phyloP scores from a whole-genome alignment of 2,113 vertebrate species.

The Pygoscelis adeliae region DNA sequence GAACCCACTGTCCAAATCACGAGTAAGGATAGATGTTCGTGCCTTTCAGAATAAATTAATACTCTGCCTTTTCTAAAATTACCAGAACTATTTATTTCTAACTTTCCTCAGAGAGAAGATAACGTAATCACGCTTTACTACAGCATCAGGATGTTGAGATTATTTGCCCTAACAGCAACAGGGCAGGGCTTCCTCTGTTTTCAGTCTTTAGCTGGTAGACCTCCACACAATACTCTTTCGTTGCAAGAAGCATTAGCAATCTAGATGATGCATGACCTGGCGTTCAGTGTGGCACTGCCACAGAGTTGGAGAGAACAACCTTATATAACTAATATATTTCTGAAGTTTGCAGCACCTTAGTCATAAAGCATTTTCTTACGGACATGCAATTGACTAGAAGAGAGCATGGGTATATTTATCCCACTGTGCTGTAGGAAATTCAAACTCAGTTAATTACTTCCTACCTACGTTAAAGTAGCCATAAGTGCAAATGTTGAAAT shows the following conservation, averaged over 20 bases:
- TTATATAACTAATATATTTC: neutral
- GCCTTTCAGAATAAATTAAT: neutral
- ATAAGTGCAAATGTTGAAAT: neutral
- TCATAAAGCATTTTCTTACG: neutral
- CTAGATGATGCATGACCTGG: neutral
- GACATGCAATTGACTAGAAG: neutral
- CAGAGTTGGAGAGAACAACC: neutral
- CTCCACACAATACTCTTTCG: neutral
- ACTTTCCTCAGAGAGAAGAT: neutral
- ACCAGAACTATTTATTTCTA: neutral
- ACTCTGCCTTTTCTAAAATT: neutral
- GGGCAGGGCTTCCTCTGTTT: neutral
- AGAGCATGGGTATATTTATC: neutral
- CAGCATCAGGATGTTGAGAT: neutral
- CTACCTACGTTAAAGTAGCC: neutral
- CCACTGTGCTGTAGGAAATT: neutral
- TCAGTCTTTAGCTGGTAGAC: neutral
- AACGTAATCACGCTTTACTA: neutral
- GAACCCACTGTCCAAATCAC: neutral
- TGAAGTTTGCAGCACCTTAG: neutral
- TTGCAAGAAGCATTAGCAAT: neutral
- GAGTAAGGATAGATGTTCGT: fast-evolving
- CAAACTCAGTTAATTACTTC: neutral
- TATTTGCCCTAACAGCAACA: neutral
- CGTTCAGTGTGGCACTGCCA: neutral